These are phyloP conservation scores for Apodemia zela DNA, from an alignment of 2,888 invertebrate species.

Conservation along the genomic window DNA sequence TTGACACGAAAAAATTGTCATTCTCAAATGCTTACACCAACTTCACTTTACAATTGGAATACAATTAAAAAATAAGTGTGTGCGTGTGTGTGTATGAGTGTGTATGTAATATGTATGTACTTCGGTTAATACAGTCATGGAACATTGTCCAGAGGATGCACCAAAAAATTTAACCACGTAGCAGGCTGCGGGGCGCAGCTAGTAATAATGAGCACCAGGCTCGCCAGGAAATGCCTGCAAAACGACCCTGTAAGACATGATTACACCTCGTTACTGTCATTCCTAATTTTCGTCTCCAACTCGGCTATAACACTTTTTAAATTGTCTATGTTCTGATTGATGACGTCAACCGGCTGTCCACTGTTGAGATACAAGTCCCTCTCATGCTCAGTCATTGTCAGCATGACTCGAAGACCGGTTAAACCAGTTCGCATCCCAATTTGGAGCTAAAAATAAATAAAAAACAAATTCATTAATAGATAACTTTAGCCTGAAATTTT, in stretches of 20 bases:
- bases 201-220: not conserved
- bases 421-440: constrained; percentile 2
- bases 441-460: not conserved
- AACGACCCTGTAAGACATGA: not conserved
- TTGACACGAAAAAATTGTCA: too few relatives aligned
- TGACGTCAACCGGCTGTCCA: not conserved
- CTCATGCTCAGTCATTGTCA: not conserved
- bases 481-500: too few relatives aligned
- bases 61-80: too few relatives aligned
- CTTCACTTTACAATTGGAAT: too few relatives aligned
- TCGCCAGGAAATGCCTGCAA: too few relatives aligned
- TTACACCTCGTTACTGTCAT: not conserved
- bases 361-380: not conserved
- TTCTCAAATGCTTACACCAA: too few relatives aligned
- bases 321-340: constrained; percentile 30
- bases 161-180: too few relatives aligned
- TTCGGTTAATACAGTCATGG: too few relatives aligned
- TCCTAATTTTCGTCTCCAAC: not conserved
- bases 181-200: not conserved
- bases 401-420: not conserved
- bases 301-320: constrained; percentile 23
- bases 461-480: not conserved
- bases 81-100: too few relatives aligned
- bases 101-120: too few relatives aligned
- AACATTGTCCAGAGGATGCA: too few relatives aligned